phyloP scores from a whole-genome alignment of 2,888 invertebrate species.

The Neria commutata region DNA sequence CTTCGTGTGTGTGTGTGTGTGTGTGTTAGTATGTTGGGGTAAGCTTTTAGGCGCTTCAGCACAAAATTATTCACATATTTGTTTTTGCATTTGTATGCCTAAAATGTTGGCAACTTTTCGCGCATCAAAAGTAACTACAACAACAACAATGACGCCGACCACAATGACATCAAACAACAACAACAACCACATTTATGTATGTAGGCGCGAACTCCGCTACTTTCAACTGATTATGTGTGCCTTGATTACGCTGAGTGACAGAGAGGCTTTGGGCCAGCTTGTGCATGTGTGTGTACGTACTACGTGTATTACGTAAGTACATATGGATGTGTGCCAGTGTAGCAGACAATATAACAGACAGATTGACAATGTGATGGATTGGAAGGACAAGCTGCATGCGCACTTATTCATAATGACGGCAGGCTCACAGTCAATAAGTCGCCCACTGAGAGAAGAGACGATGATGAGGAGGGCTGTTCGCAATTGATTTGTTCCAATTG shows the following conservation, averaged over 20 bases:
- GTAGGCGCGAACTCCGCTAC: no score
- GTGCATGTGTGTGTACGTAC: constrained; percentile 5
- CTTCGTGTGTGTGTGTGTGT: constrained; percentile 8
- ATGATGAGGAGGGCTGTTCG: no score
- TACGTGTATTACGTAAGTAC: no score
- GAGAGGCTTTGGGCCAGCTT: constrained; percentile 36
- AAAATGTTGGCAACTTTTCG: constrained; percentile 45
- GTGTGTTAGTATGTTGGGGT: constrained; percentile 8
- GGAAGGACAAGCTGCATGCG: no score
- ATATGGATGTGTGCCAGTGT: no score
- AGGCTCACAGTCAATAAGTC: no score
- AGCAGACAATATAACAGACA: no score
- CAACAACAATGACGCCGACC: constrained; percentile 2
- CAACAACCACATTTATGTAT: constrained; percentile 35
- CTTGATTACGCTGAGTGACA: constrained; percentile 53
- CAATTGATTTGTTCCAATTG: no score
- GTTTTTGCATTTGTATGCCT: constrained; percentile 32
- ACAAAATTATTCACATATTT: constrained; percentile 23
- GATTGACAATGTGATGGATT: no score
- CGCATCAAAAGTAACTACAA: constrained; percentile 25
- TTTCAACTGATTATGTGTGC: constrained; percentile 52
- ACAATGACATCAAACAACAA: constrained; percentile 11
- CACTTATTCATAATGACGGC: no score
- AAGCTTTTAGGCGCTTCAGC: background rate
- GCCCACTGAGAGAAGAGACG: no score